Percentiles rank a stretch among this genome's conserved stretches.
Evolutionary conservation across 23 tunicate species (phyloP).

Genomic region (Aplidium turbinatum): DNA sequence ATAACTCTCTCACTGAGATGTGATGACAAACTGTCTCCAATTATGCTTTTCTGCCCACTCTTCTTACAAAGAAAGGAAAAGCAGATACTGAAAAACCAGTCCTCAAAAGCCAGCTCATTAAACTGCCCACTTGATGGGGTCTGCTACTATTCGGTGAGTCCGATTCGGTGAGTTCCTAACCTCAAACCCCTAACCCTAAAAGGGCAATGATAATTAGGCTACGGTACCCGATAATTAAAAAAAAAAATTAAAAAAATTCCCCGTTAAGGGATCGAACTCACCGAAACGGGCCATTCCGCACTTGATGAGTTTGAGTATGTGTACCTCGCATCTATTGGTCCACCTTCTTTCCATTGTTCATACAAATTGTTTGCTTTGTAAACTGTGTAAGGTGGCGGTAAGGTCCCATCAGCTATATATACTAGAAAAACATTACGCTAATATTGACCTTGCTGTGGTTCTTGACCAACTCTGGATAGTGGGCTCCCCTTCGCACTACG

Average conservation of each 20-base stretch:
- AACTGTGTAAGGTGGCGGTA: conserved; percentile 4
- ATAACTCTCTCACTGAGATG: not conserved
- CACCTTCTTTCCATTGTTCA: conserved; percentile 19
- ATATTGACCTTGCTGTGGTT: not conserved
- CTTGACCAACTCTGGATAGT: conserved; percentile 3
- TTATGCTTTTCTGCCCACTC: not conserved
- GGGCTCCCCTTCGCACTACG: not conserved
- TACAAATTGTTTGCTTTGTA: conserved; percentile 6
- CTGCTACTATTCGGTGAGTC: not conserved
- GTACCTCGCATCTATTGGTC: too few relatives aligned
- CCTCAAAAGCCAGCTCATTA: conserved; percentile 2
- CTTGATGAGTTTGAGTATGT: too few relatives aligned
- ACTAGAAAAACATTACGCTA: conserved; percentile 1
- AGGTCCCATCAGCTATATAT: conserved; percentile 6
- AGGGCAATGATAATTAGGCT: too few relatives aligned
- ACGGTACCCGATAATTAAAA: too few relatives aligned
- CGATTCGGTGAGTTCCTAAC: too few relatives aligned
- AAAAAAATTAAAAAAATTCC: too few relatives aligned
- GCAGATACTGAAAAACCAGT: not conserved
- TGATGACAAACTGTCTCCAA: conserved; percentile 5
- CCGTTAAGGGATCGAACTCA: too few relatives aligned
- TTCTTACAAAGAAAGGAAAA: not conserved
- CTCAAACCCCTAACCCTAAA: too few relatives aligned
- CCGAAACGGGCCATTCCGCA: too few relatives aligned
- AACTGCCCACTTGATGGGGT: not conserved